These are phyloP conservation scores for Calameuta pallipes DNA, from an alignment of 2,888 invertebrate genomes.

Conservation along the genomic window DNA sequence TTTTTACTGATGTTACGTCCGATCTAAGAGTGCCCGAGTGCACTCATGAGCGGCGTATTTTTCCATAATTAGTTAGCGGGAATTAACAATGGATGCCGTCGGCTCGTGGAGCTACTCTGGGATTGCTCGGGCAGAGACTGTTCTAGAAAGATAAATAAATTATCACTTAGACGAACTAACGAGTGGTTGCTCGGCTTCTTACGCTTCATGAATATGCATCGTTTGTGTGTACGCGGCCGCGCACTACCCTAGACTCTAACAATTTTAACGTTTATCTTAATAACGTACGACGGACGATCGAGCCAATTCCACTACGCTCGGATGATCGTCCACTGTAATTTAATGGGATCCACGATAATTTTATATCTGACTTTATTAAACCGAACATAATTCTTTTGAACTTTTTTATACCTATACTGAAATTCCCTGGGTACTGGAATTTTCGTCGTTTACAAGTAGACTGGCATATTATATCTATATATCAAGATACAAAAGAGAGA, in stretches of 20 bases:
- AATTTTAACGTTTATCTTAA: background rate
- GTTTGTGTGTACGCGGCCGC: slow-evolving; percentile 12
- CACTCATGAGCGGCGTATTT: slow-evolving; percentile 37
- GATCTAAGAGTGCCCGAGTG: slow-evolving; percentile 21
- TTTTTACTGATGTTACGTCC: slow-evolving; percentile 36
- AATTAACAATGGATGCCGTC: slow-evolving; percentile 42
- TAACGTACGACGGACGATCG: slow-evolving; percentile 9
- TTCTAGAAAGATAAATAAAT: slow-evolving; percentile 58
- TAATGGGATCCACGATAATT: background rate
- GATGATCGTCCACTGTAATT: background rate
- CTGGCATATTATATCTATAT: background rate
- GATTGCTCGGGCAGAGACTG: slow-evolving; percentile 41
- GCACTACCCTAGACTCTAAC: background rate
- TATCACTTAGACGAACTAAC: slow-evolving; percentile 55
- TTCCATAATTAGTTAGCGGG: slow-evolving; percentile 52
- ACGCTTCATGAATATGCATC: slow-evolving; percentile 54
- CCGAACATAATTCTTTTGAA: background rate
- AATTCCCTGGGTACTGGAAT: background rate
- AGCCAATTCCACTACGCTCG: background rate
- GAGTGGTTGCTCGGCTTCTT: slow-evolving; percentile 52
- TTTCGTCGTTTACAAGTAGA: background rate
- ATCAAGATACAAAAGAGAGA: background rate
- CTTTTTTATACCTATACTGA: background rate
- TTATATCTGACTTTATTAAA: background rate
- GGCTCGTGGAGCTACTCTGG: slow-evolving; percentile 17